Evolutionary conservation across 2,888 invertebrate species (phyloP).

Genomic region (Philaethria dido): DNA sequence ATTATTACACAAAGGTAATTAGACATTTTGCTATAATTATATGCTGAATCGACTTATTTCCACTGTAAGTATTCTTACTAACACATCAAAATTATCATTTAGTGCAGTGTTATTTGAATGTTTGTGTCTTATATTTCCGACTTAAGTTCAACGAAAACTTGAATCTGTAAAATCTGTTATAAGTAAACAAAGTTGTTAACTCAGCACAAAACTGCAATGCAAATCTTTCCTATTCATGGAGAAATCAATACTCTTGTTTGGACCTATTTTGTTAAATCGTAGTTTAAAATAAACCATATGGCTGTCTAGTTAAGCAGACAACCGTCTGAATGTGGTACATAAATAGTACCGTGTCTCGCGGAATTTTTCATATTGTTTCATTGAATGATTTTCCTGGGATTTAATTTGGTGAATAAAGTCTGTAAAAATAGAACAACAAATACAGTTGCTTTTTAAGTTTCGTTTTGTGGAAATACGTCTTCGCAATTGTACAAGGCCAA

Average conservation of each 20-base stretch:
- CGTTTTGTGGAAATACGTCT: constrained; percentile 33
- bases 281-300: constrained; percentile 47
- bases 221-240: constrained; percentile 40
- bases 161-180: background rate
- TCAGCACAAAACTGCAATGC: background rate
- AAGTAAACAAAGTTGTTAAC: background rate
- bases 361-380: background rate
- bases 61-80: background rate
- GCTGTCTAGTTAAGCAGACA: constrained; percentile 29
- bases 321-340: constrained; percentile 22
- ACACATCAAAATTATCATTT: no score
- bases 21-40: background rate
- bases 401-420: background rate
- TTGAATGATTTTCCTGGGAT: background rate
- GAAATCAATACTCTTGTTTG: constrained; percentile 45
- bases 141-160: background rate
- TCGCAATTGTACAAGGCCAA: constrained; percentile 41
- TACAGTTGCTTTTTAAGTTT: constrained; percentile 33
- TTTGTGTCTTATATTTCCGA: no score
- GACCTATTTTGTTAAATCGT: constrained; percentile 39
- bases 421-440: background rate
- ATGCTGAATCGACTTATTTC: background rate
- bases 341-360: constrained; percentile 17
- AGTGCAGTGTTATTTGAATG: no score
- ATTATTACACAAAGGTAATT: background rate